Conservation (phyloP, 1,140 invertebrate genomes). For the Lordiphosa stackelbergi region DNA sequence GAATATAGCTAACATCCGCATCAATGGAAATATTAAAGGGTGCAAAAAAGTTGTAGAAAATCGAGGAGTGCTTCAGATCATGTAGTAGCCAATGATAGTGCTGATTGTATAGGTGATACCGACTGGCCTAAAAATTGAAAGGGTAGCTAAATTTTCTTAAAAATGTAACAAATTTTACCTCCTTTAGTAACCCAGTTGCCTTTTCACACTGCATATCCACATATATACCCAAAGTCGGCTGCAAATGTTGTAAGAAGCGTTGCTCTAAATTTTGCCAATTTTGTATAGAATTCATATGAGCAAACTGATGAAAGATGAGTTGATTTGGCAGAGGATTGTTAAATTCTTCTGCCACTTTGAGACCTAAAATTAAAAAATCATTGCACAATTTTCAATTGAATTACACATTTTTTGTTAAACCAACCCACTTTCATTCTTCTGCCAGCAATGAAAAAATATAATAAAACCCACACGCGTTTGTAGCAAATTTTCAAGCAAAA, state of each 20-base stretch:
- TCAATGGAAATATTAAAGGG: slow-evolving; percentile 59
- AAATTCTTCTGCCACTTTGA: slow-evolving; percentile 29
- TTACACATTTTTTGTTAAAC: too few relatives aligned
- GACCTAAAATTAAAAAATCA: slow-evolving; percentile 21
- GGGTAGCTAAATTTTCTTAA: not conserved
- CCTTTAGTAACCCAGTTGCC: slow-evolving; percentile 21
- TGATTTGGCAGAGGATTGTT: slow-evolving; percentile 14
- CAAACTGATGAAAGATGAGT: slow-evolving; percentile 54
- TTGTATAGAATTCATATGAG: slow-evolving; percentile 22
- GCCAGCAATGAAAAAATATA: slow-evolving; percentile 67
- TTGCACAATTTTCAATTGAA: not conserved
- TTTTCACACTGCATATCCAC: slow-evolving; percentile 52
- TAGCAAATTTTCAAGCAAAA: slow-evolving; percentile 57
- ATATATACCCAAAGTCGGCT: slow-evolving; percentile 54
- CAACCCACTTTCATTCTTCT: slow-evolving; percentile 40
- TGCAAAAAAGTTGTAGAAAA: slow-evolving; percentile 35
- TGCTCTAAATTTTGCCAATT: slow-evolving; percentile 38
- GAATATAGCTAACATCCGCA: slow-evolving; percentile 53
- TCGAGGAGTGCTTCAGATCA: slow-evolving; percentile 6
- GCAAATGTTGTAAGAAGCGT: slow-evolving; percentile 38
- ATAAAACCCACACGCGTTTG: slow-evolving; percentile 47
- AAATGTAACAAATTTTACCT: slow-evolving; percentile 23
- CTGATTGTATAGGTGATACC: slow-evolving; percentile 50
- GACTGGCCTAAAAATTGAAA: slow-evolving; percentile 32
- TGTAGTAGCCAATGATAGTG: slow-evolving; percentile 69